phyloP scores from a whole-genome alignment of 1,140 invertebrate species.

The Megalopta genalis region DNA sequence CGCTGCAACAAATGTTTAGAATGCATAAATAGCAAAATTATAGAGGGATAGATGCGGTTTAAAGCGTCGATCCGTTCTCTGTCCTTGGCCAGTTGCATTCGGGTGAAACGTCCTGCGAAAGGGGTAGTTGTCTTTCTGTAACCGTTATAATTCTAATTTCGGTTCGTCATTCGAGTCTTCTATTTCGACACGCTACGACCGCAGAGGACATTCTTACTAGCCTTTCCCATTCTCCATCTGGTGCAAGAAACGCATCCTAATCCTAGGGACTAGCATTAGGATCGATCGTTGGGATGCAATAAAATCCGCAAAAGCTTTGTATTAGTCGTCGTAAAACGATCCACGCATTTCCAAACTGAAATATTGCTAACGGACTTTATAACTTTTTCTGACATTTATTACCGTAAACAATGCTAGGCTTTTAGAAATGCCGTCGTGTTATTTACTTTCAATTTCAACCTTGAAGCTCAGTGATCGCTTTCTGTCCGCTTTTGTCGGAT shows the following conservation, averaged over 20 bases:
- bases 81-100: not conserved
- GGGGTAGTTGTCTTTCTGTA: constrained; percentile 20
- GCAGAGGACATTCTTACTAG: constrained; percentile 53
- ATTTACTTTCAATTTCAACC: no score
- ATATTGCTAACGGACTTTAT: no score
- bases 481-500: no score
- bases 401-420: no score
- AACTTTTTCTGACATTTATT: no score
- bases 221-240: constrained; percentile 62
- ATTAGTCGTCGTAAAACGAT: no score
- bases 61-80: constrained; percentile 7
- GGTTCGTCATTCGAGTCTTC: constrained; percentile 43
- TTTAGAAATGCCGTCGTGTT: no score
- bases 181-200: constrained; percentile 52
- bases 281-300: constrained; percentile 3
- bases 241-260: constrained; percentile 34
- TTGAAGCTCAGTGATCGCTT: no score
- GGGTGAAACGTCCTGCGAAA: constrained; percentile 21
- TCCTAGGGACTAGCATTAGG: constrained; percentile 7
- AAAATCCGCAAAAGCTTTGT: constrained; percentile 10
- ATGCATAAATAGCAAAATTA: constrained; percentile 3
- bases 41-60: constrained; percentile 22
- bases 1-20: not conserved
- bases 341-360: no score
- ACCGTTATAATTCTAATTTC: constrained; percentile 51